Evolutionary conservation across 2,797 vertebrate species (phyloP).

Genomic region (Luscinia megarhynchos): DNA sequence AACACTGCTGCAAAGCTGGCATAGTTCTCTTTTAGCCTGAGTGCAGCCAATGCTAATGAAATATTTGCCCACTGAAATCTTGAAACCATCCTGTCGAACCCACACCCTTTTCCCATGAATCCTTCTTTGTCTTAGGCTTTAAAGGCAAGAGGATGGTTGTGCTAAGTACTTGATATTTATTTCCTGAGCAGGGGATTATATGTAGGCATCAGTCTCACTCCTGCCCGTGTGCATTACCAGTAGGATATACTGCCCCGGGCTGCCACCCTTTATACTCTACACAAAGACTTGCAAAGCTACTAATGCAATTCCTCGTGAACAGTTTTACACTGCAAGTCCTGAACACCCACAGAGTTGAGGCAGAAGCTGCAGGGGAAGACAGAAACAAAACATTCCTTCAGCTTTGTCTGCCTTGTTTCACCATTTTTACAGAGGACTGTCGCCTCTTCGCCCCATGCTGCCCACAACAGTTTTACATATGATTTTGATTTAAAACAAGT

Average conservation of each 20-base stretch:
- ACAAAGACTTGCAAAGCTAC: neutral
- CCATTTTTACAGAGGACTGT: neutral
- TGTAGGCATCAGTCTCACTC: neutral
- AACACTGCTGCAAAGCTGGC: neutral
- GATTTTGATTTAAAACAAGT: slow-evolving; percentile 46
- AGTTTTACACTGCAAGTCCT: neutral
- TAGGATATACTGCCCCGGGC: neutral
- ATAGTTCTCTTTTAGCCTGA: neutral
- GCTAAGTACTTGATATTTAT: neutral
- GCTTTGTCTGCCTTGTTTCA: neutral
- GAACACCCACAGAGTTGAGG: neutral
- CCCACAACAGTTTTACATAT: slow-evolving; percentile 7
- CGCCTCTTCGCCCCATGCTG: slow-evolving; percentile 5
- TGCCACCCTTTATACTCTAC: neutral
- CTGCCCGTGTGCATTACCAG: neutral
- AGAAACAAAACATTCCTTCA: slow-evolving; percentile 9
- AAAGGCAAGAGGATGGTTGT: neutral
- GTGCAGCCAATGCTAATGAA: neutral
- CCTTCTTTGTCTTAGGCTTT: neutral
- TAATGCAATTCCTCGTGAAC: neutral
- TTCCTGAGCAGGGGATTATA: neutral
- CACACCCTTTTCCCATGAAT: neutral
- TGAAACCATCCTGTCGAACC: neutral
- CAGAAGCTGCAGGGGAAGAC: neutral
- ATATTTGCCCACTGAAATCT: neutral